Conservation (phyloP, 2,113 vertebrate genomes). For the Sapajus apella region DNA sequence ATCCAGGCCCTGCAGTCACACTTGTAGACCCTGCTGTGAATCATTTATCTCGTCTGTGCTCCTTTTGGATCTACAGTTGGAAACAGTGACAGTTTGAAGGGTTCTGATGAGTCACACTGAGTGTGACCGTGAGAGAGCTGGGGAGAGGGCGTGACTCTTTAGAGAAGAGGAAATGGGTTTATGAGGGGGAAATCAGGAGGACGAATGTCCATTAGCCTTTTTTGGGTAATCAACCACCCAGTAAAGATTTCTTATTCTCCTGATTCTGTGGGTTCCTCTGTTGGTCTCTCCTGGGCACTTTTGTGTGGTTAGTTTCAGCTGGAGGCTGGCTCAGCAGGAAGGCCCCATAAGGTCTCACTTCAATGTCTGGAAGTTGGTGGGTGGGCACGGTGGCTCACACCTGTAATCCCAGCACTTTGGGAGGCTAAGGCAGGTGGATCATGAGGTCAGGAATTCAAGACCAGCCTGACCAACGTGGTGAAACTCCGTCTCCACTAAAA, state of each 20-base stretch:
- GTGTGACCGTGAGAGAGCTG: not conserved
- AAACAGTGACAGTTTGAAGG: not conserved
- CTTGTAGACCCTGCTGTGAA: not conserved
- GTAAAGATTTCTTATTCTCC: not conserved
- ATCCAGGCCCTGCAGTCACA: not conserved
- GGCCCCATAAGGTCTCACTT: not conserved
- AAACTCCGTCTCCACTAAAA: too few relatives aligned
- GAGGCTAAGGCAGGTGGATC: too few relatives aligned
- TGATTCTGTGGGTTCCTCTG: not conserved
- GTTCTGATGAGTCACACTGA: conserved; percentile 4
- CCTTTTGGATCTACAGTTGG: not conserved
- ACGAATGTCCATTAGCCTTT: not conserved
- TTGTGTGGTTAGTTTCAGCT: not conserved
- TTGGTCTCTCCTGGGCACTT: not conserved
- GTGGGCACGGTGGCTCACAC: too few relatives aligned
- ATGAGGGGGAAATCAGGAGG: not conserved
- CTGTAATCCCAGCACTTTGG: too few relatives aligned
- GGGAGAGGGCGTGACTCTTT: not conserved
- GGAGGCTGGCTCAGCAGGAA: not conserved
- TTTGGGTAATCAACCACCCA: not conserved
- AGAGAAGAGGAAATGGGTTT: not conserved
- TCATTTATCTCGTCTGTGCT: not conserved
- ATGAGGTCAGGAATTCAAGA: too few relatives aligned
- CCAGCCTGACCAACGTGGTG: too few relatives aligned
- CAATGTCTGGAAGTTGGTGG: not conserved